These are phyloP conservation scores for Bombylius discolor DNA, from an alignment of 2,888 invertebrate species.

Conservation along the genomic window DNA sequence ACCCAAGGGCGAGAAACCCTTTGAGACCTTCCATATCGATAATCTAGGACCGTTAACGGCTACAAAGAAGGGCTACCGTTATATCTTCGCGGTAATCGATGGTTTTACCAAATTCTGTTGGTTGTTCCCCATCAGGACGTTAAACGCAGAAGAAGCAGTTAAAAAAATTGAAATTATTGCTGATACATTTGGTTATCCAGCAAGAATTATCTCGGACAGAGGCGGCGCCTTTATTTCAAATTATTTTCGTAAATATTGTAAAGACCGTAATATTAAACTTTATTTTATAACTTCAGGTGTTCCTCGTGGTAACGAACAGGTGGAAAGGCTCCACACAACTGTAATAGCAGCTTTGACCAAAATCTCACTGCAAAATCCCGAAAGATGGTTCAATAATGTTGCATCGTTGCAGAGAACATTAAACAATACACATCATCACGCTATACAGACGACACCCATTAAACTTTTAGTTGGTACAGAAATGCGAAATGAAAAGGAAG, in stretches of 20 bases:
- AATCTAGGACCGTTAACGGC: constrained; percentile 24
- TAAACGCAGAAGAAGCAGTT: constrained; percentile 10
- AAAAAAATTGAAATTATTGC: constrained; percentile 9
- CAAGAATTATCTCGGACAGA: constrained; percentile 7
- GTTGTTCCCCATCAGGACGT: constrained; percentile 12
- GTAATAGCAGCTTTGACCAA: constrained; percentile 11
- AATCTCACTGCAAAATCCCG: constrained; percentile 7
- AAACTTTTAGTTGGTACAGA: constrained; percentile 8
- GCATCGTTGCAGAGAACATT: constrained; percentile 15
- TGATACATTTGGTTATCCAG: constrained; percentile 11
- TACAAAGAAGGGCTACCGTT: constrained; percentile 18
- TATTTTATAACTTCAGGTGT: constrained; percentile 9
- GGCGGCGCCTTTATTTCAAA: constrained; percentile 12
- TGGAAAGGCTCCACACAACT: constrained; percentile 11
- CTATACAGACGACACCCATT: constrained; percentile 16
- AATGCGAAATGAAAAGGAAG: constrained; percentile 17
- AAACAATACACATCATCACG: constrained; percentile 16
- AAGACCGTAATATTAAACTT: constrained; percentile 5
- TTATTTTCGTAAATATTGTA: constrained; percentile 9
- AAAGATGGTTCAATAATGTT: constrained; percentile 22
- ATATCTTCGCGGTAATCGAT: constrained; percentile 25
- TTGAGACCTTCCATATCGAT: constrained; percentile 24
- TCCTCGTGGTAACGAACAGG: constrained; percentile 12
- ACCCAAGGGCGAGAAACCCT: constrained; percentile 22
- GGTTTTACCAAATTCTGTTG: constrained; percentile 22